Evolutionary conservation across 2,888 invertebrate genomes (phyloP), one percentile per base, ranked within the genome.

Genomic region (Phyllotreta striolata): DNA sequence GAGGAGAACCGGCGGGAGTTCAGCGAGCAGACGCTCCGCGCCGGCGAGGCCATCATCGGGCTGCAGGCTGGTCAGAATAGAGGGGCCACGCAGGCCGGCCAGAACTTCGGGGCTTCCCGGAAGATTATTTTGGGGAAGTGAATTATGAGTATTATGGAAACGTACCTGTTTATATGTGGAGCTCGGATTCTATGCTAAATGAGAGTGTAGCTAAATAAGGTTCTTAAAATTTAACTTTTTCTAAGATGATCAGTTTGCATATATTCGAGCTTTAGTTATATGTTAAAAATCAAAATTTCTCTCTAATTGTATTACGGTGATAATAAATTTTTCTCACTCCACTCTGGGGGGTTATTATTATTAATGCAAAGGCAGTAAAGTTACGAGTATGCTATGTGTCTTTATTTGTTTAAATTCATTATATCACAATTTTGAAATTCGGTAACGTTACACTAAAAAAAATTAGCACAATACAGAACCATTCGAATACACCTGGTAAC

Each of bases 1-100:
- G 94, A 95, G 74, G 93, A 93, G 78, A 91, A 94, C 83, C 86
- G 86, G 58, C 86, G 94, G 4, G 89, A 91, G 55, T 95, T 92
- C 84, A 88, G 89, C 62, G 91, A 93, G 72, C 90, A 92, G 70
- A 91, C 92, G 70, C 84, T 96, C 56, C 85, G 91, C 39, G 94
- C 95, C 24, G 93, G 95, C 0, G 89, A 95, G 75, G 67, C 68
- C n/a, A 88, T 95, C 41, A 95, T 95, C 73, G 92, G 93, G 13
- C 86, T 95, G 3, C 95, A 96, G 82, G 93, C 93, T 52, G 95
- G 96, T 41, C 88, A 89, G 70, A 95, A 95, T 83, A 91, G 91
- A 74, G 88, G 91, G 9, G 94, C 95, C 7, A 90, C 88, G 39
- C 94, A 95, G 78, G 89, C 92, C 1, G 95, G 95, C 6, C 92